Base-by-base conservation (phyloP, 1,140 invertebrate genomes). In the Oncopodura yosiiana region DNA sequence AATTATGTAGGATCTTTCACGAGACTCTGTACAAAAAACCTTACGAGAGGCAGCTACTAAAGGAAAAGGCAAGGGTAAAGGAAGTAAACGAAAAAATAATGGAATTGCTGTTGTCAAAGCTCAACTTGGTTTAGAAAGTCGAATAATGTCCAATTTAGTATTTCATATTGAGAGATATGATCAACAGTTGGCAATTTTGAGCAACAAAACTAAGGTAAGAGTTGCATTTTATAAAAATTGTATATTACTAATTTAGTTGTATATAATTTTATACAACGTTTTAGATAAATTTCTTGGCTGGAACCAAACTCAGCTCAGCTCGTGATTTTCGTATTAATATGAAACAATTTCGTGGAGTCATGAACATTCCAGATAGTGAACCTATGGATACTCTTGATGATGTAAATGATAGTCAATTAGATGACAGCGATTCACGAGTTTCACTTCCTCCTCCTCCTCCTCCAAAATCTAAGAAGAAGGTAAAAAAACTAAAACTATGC, bases 151-250 rank as follows among this genome's bases (percentile, higher is more conserved):
- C 11, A 24, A 24, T 0, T 23, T 63, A 14, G 38, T 63, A 14
- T 63, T 58, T 21, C 29, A 43, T 19, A 39, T 63, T 30, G 58
- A 60, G 24, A 63, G 53, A 50, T 63, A 60, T 19, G 62, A 63
- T 6, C 52, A 60, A 21, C 36, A 49, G 14, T 29, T 63, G 5
- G 42, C 54, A 19, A 19, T 26, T 18, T 41, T 63, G 1, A 26
- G 23, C 1, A 52, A 52, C 5, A 60, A 59, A 34, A 32, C 43
- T 9, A 49, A 56, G 9, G 61, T 54, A 53, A 36, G 37, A 36
- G n/a, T 19, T 32, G 23, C 11, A 44, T 11, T 29, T 16, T 52
- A 41, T 11, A 41, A 19, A 4, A 27, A 27, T 18, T 21, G 18
- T 32, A 23, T 3, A 36, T n/a, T n/a, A n/a, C n/a, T n/a, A n/a